Evolutionary conservation across 2,888 invertebrate genomes (phyloP).

Genomic region (Ochropleura plecta): DNA sequence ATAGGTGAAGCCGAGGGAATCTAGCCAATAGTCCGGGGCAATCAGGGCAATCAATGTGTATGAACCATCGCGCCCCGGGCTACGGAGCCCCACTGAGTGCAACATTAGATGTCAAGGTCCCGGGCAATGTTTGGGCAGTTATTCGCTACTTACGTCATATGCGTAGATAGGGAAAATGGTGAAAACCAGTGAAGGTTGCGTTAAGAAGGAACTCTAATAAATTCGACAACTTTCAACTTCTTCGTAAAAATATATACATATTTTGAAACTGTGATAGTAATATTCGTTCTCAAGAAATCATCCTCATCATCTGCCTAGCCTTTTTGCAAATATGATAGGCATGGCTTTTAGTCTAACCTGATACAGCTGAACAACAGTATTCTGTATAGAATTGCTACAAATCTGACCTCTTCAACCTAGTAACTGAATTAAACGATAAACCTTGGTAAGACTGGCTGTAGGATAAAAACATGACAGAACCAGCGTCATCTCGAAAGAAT

Average conservation of each 20-base stretch:
- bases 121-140: slow-evolving; percentile 32
- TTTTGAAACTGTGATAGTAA: background rate
- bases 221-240: background rate
- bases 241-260: background rate
- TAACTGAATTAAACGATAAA: background rate
- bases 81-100: slow-evolving; percentile 62
- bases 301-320: background rate
- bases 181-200: background rate
- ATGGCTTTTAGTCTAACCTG: too few relatives aligned
- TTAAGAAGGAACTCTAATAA: background rate
- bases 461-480: too few relatives aligned
- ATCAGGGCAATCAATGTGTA: slow-evolving; percentile 68
- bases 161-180: background rate
- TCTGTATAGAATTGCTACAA: background rate
- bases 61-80: slow-evolving; percentile 72
- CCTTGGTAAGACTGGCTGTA: background rate
- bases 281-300: background rate
- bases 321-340: background rate
- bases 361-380: too few relatives aligned
- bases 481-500: too few relatives aligned
- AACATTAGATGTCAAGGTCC: slow-evolving; percentile 77
- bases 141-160: slow-evolving; percentile 16
- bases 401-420: background rate
- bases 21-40: slow-evolving; percentile 32
- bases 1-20: slow-evolving; percentile 33